Evolutionary conservation across 2,888 invertebrate species (phyloP), one percentile per base, ranked within the genome.

Genomic region (Heliothis peltigera): DNA sequence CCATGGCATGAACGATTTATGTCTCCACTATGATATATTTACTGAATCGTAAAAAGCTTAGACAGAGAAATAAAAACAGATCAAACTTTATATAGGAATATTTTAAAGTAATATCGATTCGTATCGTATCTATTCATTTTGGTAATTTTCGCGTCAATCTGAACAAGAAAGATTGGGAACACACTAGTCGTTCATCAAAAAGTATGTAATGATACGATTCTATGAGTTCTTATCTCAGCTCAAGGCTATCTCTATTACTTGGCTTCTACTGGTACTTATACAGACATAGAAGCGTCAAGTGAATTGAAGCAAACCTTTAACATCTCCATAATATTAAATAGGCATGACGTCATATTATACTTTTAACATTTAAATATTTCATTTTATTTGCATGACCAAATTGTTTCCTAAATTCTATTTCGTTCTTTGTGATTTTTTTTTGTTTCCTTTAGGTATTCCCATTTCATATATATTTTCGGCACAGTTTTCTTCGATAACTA

Each of bases 81-180:
- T 43, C 46, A 57, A 58, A 67, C 73, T 61, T 67, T n/a, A n/a
- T n/a, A n/a, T n/a, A n/a, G 67, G 67, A 67, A 51, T 71, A 55
- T 77, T 76, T 57, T n/a, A 46, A 53, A 19, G 12, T 44, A 56
- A 21, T 25, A 39, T 72, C 25, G 72, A 72, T 67, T 25, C 32
- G 60, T 77, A 77, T 25, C 32, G 60, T 77, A 77, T 58, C 63
- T 52, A 46, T 55, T 57, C 66, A 66, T 53, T 71, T 72, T 71
- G 76, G 52, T 44, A 2, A 1, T 7, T 17, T 51, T 60, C 28
- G 70, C 35, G 54, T 73, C 57, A 51, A 35, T 22, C n/a, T 60
- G 2, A 56, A 56, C 51, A 15, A 57, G 60, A 65, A 51, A 57
- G 21, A 60, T 47, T 61, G 54, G 32, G 18, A 61, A 52, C 7